Evolutionary conservation across 2,113 vertebrate genomes (phyloP), one percentile per base, ranked within the genome.

Genomic region (Brevimyrus niger): DNA sequence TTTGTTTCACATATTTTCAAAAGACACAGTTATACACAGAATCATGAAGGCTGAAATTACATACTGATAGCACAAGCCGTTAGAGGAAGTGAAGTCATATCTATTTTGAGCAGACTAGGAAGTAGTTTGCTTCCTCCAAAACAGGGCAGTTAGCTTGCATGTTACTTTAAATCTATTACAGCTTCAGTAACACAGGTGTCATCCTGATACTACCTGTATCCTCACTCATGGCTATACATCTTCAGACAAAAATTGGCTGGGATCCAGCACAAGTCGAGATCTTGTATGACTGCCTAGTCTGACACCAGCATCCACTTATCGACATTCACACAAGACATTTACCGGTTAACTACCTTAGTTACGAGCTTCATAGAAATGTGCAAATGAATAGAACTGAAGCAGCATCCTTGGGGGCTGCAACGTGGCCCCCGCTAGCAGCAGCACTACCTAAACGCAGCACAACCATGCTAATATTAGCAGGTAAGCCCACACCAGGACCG

Each of bases 61-160:
- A 8, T 80, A 7, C 35, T 42, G 35, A 80, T 19, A 80, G 13
- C 13, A 38, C 73, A 42, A 4, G 73, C 73, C 35, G 15, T 80
- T 50, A 58, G n/a, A 58, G 86, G 86, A 87, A 87, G n/a, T 87
- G 86, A 51, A 27, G 48, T 87, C 51, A 87, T 35, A 35, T 35
- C 47, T 35, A 53, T 48, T 50, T 35, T 3, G 48, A 53, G 31
- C 27, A 35, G 35, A 35, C 7, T 53, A 15, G 27, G 27, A 31
- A 87, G 50, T 53, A 7, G 31, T 38, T 19, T 42, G 31, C 48
- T 53, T 87, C 85, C 48, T 87, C 86, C 50, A 27, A 53, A 55
- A 53, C 50, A 38, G n/a, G 27, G 86, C 48, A 19, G 48, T 31
- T 51, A 48, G 31, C 23, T n/a, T 50, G 5, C 48, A 86, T 46